phyloP scores from a whole-genome alignment of 1,140 invertebrate species.

The Antheraea pernyi region DNA sequence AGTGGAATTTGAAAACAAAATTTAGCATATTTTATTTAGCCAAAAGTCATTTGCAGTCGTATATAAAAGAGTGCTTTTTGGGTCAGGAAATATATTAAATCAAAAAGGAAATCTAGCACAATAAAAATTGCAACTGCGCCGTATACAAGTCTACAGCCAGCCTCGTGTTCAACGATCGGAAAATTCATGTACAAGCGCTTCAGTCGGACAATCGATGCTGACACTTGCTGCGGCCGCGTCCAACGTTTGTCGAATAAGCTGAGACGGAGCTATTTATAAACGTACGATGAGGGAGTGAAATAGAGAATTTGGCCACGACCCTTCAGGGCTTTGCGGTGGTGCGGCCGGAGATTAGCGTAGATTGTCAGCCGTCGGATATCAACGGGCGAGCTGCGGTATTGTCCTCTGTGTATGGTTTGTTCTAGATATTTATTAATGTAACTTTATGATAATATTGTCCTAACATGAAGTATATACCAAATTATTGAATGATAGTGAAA shows the following conservation, averaged over 20 bases:
- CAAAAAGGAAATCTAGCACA: no score
- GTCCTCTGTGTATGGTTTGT: neutral
- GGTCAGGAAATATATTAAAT: no score
- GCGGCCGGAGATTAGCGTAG: constrained; percentile 25
- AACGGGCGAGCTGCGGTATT: constrained; percentile 6
- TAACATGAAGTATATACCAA: neutral
- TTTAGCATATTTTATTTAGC: no score
- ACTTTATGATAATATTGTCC: neutral
- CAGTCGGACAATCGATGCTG: constrained; percentile 21
- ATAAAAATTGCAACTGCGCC: neutral
- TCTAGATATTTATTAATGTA: neutral
- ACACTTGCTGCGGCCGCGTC: constrained; percentile 18
- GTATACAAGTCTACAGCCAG: neutral
- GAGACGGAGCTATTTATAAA: constrained; percentile 7
- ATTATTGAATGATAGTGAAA: neutral
- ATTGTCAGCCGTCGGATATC: constrained; percentile 22
- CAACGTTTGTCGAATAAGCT: constrained; percentile 17
- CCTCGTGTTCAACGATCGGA: constrained; percentile 2
- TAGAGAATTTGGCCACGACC: constrained; percentile 15
- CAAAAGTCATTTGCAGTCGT: neutral
- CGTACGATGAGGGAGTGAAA: constrained; percentile 7
- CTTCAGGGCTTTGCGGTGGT: constrained; percentile 19
- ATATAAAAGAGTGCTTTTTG: neutral
- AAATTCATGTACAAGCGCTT: constrained; percentile 9
- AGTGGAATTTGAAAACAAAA: neutral